phyloP scores from a whole-genome alignment of 30 jellyfish, hydroid and myxozoan species.

The Aurelia coerulea region DNA sequence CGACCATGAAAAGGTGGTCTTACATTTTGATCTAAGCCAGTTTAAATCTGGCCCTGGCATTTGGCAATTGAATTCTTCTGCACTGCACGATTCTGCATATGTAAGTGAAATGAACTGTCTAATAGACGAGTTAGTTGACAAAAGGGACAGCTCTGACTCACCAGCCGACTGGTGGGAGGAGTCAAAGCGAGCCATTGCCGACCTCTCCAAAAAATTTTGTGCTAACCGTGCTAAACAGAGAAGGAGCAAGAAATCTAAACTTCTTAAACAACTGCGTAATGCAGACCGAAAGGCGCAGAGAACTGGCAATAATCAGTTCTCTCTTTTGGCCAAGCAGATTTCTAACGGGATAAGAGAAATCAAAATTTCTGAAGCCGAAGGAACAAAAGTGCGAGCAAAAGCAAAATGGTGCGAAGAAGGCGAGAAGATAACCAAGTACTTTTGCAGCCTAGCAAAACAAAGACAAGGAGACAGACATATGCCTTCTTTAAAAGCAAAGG shows the following conservation, averaged over 20 bases:
- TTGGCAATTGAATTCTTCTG: slow-evolving; percentile 10
- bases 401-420: slow-evolving; percentile 38
- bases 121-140: neutral
- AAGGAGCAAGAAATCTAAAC: neutral
- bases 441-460: slow-evolving; percentile 20
- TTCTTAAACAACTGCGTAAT: slow-evolving; percentile 27
- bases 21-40: neutral
- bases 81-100: neutral
- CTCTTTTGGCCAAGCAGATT: neutral
- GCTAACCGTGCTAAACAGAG: neutral
- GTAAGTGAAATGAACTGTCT: neutral
- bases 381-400: neutral
- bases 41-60: slow-evolving; percentile 11
- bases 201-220: slow-evolving; percentile 1
- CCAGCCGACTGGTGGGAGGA: slow-evolving; percentile 15
- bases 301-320: slow-evolving; percentile 4
- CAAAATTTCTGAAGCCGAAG: slow-evolving; percentile 13
- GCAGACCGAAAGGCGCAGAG: slow-evolving; percentile 20
- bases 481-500: neutral
- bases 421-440: slow-evolving; percentile 15
- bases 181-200: neutral
- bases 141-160: neutral
- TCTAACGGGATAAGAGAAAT: neutral
- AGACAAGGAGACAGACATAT: slow-evolving; percentile 6
- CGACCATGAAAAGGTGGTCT: slow-evolving; percentile 4